These are phyloP conservation scores for Ochropleura leucogaster DNA, from an alignment of 2,888 invertebrate genomes.

Conservation along the genomic window DNA sequence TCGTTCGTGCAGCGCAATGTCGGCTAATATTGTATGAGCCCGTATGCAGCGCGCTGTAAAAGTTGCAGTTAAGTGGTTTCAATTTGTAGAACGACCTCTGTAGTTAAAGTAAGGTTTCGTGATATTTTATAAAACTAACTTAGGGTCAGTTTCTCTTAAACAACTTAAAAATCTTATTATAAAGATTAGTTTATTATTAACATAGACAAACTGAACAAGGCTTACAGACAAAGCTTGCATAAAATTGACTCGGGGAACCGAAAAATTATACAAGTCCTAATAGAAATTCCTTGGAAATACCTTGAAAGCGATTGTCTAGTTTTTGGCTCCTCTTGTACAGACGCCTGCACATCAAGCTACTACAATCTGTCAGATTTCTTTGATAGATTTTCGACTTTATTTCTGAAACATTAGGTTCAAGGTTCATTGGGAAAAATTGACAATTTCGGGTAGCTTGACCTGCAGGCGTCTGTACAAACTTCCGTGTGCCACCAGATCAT, in stretches of 20 bases:
- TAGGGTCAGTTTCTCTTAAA: neutral
- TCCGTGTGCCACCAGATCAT: neutral
- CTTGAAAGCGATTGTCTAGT: neutral
- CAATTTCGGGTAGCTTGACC: too few relatives aligned
- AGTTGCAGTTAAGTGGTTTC: constrained; percentile 21
- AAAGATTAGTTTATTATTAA: too few relatives aligned
- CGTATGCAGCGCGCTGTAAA: constrained; percentile 10
- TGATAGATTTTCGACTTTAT: too few relatives aligned
- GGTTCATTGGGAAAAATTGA: too few relatives aligned
- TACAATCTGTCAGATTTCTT: too few relatives aligned
- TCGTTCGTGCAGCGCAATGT: constrained; percentile 30
- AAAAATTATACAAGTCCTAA: too few relatives aligned
- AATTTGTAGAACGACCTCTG: constrained; percentile 7
- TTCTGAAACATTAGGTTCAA: too few relatives aligned
- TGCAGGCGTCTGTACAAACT: too few relatives aligned
- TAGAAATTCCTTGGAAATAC: neutral
- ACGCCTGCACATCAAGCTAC: too few relatives aligned
- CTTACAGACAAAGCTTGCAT: too few relatives aligned
- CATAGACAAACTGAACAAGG: neutral
- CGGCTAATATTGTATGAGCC: constrained; percentile 42
- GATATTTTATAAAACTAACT: neutral
- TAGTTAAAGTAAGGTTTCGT: neutral
- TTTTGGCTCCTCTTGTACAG: neutral
- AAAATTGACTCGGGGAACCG: too few relatives aligned
- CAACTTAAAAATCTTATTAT: neutral